Base-by-base conservation (phyloP, 2,113 vertebrate genomes). In the Podarcis cretensis region DNA sequence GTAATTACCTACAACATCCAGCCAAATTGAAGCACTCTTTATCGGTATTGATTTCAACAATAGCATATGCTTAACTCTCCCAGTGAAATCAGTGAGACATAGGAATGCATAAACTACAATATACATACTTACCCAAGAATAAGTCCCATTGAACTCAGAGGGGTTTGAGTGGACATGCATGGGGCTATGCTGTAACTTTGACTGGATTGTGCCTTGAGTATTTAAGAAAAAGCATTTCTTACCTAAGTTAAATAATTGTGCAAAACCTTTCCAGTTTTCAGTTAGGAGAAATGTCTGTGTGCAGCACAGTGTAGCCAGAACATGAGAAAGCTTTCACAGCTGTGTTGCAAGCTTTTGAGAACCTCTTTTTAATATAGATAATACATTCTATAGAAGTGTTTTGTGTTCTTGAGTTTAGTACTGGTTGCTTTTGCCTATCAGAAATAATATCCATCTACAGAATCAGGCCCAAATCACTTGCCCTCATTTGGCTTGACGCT, bases 211-310 rank as follows among this genome's bases (percentile, higher is more conserved):
- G 69, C 27, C 30, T 13, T 30, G 30, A 94, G 94, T 94, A 94
- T 90, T 93, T 93, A 89, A 93, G 65, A 63, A 91, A 93, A 92
- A 89, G 92, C 10, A 1, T 89, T 91, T 74, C 86, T 94, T 84
- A 86, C 92, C 89, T 93, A 93, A 92, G 89, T 95, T 94, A 95
- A 94, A 95, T 95, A 95, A 94, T 96, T 95, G 94, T 95, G 93
- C 90, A 90, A 93, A 93, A 92, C 84, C 91, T 94, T 88, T n/a
- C 88, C 86, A 91, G 90, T 89, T 90, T 69, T 95, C 92, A 90
- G 90, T 83, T 94, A 92, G 69, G 91, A 90, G 90, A 79, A 79
- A 14, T 12, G 5, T 57, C 77, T n/a, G 27, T 79, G 93, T 92
- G 86, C 92, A 95, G 20, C 83, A 90, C 90, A 93, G 92, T 93